Conservation (phyloP, 1,140 invertebrate species). For the Dendrolimus kikuchii region DNA sequence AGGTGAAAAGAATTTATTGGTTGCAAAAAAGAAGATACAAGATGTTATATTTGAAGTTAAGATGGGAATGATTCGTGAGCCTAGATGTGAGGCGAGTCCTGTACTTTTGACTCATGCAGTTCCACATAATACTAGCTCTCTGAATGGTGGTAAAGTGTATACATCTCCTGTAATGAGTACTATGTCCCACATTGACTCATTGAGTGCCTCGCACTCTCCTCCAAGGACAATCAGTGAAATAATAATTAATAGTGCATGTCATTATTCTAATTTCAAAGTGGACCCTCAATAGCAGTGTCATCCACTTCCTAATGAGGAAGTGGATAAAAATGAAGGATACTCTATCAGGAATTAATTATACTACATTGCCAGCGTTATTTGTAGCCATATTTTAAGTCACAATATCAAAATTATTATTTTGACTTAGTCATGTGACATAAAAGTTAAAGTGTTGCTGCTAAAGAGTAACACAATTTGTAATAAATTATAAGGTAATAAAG, state of each 20-base stretch:
- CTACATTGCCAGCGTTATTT: neutral
- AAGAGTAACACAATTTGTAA: no score
- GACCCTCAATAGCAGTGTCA: conserved; percentile 59
- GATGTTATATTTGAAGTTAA: conserved; percentile 67
- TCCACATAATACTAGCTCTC: conserved; percentile 23
- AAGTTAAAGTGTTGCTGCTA: no score
- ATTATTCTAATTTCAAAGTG: conserved; percentile 62
- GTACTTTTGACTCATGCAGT: conserved; percentile 35
- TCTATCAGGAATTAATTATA: conserved; percentile 31
- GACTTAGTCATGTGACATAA: no score
- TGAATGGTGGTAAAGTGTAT: conserved; percentile 49
- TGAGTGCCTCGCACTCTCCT: conserved; percentile 35
- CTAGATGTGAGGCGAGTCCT: conserved; percentile 29
- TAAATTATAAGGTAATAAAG: no score
- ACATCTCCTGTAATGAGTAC: conserved; percentile 42
- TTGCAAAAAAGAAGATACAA: conserved; percentile 64
- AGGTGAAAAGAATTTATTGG: conserved; percentile 56
- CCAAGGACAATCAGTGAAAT: conserved; percentile 60
- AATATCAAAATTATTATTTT: no score
- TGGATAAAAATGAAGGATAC: conserved; percentile 53
- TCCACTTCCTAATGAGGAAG: conserved; percentile 58
- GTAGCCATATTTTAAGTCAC: no score
- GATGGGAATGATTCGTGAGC: conserved; percentile 58
- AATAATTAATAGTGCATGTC: conserved; percentile 52
- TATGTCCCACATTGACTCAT: conserved; percentile 40